Conservation (phyloP, 1,140 invertebrate species). For the Drosophila pruinosa region DNA sequence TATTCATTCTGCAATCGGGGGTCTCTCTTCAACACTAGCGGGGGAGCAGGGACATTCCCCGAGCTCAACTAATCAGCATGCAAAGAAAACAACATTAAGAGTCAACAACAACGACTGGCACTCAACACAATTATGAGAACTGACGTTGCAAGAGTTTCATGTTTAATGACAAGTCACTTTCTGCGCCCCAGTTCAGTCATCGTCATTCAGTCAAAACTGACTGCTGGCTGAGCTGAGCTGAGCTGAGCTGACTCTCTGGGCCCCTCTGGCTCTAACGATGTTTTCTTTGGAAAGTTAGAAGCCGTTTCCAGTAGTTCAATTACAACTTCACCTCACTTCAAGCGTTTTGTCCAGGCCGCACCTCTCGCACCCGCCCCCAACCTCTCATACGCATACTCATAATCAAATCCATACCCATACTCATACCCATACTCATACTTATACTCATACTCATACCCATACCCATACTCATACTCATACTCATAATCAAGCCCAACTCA, state of each 20-base stretch:
- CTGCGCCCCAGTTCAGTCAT: conserved; percentile 75
- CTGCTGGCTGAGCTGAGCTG: no score
- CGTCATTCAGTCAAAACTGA: conserved; percentile 47
- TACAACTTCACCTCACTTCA: conserved; percentile 73
- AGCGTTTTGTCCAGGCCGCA: conserved; percentile 55
- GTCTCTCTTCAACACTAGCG: conserved; percentile 6
- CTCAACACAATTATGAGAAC: conserved; percentile 81
- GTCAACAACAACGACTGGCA: conserved; percentile 77
- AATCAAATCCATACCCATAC: neutral
- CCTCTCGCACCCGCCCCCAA: neutral
- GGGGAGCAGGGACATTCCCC: conserved; percentile 54
- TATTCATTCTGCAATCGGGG: conserved; percentile 68
- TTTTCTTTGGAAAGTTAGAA: conserved; percentile 78
- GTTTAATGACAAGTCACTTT: conserved; percentile 80
- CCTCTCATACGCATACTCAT: neutral
- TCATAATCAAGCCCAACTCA: neutral
- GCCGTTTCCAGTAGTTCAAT: conserved; percentile 78
- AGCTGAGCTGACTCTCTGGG: conserved; percentile 13
- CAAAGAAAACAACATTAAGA: conserved; percentile 81
- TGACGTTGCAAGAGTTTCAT: conserved; percentile 79
- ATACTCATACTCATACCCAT: conserved; percentile 14
- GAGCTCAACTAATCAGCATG: conserved; percentile 78
- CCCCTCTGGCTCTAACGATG: conserved; percentile 56
- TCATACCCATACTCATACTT: neutral
- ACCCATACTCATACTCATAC: neutral